Conservation (phyloP, 2,888 invertebrate genomes). For the Dendrolimus houi region DNA sequence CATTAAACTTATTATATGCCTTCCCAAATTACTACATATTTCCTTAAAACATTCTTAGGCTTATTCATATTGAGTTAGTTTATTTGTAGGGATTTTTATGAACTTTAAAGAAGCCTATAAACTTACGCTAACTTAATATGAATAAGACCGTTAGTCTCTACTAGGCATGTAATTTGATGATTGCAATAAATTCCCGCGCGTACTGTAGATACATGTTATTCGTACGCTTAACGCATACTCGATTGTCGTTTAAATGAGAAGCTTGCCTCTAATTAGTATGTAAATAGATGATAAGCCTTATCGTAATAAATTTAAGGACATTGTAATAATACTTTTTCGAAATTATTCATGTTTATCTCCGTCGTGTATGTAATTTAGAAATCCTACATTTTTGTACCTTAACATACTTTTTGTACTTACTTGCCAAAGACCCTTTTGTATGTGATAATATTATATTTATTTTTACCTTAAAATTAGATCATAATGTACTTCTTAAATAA, state of each 20-base stretch:
- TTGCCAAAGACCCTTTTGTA: conserved; percentile 73
- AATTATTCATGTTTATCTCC: background rate
- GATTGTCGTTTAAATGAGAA: background rate
- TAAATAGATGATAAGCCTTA: conserved; percentile 13
- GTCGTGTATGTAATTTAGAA: background rate
- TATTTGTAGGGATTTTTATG: too few species aligned
- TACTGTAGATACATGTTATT: background rate
- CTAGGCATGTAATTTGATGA: too few species aligned
- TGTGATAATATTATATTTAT: conserved; percentile 66
- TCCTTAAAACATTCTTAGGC: too few species aligned
- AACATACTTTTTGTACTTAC: conserved; percentile 46
- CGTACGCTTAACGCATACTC: background rate
- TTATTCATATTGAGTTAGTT: too few species aligned
- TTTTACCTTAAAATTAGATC: conserved; percentile 42
- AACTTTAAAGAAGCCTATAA: too few species aligned
- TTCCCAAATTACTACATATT: too few species aligned
- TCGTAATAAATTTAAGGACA: conserved; percentile 13
- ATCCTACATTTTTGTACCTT: conserved; percentile 23
- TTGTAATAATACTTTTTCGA: conserved; percentile 8
- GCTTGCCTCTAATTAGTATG: conserved; percentile 24
- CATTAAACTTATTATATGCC: too few species aligned
- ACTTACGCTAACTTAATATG: too few species aligned
- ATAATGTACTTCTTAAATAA: conserved; percentile 52
- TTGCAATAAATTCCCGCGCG: too few species aligned
- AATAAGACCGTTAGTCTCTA: too few species aligned